Conservation (phyloP, 1,140 invertebrate species). For the Hydropsyche tenuis region DNA sequence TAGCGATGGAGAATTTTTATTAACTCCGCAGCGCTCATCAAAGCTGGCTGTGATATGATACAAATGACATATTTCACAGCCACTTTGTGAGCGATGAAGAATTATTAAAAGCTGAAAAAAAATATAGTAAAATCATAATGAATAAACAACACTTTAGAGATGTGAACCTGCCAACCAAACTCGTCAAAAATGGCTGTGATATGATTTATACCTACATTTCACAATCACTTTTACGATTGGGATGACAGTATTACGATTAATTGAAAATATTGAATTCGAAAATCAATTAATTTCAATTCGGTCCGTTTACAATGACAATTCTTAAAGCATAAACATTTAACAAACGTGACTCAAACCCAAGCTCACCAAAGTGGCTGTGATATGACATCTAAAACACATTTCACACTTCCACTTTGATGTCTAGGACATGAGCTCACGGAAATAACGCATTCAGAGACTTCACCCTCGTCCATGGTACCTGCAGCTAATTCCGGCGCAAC, state of each 20-base stretch:
- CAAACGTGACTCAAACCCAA: slow-evolving; percentile 55
- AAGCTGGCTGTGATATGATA: slow-evolving; percentile 88
- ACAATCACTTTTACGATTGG: slow-evolving; percentile 81
- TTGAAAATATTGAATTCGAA: not conserved
- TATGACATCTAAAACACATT: slow-evolving; percentile 69
- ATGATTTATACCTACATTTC: slow-evolving; percentile 76
- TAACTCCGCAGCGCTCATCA: slow-evolving; percentile 73
- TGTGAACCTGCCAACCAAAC: slow-evolving; percentile 64
- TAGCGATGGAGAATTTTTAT: not conserved
- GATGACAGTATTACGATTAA: slow-evolving; percentile 52
- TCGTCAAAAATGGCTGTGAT: slow-evolving; percentile 91
- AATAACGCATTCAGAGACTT: not conserved
- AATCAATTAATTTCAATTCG: too few relatives aligned
- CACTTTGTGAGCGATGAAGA: slow-evolving; percentile 69
- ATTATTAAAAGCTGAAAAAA: not conserved
- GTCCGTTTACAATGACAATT: too few relatives aligned
- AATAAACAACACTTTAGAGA: not conserved
- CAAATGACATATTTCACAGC: slow-evolving; percentile 66
- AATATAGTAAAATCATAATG: not conserved
- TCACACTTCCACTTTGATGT: slow-evolving; percentile 79
- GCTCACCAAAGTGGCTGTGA: slow-evolving; percentile 86
- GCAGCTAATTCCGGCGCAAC: slow-evolving; percentile 17
- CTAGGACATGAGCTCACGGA: slow-evolving; percentile 60
- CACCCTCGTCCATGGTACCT: not conserved
- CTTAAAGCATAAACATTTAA: not conserved